Evolutionary conservation across 1,140 invertebrate species (phyloP), one percentile per base, ranked within the genome.

Genomic region (Tribolium madens): DNA sequence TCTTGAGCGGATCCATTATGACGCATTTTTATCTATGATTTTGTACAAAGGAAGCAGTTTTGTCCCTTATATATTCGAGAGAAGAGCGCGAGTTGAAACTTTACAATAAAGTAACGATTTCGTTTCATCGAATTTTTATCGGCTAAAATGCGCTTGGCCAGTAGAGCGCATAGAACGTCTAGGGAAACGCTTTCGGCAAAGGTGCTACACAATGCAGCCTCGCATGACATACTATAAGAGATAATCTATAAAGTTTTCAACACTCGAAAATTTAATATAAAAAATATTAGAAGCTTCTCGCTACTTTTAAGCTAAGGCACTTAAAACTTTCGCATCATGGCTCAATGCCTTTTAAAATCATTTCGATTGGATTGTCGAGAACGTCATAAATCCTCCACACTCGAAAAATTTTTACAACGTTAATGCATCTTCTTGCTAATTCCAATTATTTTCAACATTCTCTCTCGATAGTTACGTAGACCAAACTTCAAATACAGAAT

Each of bases 61-160:
- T 64, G 57, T 64, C 57, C 57, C 57, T 64, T 64, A 64, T 64
- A 64, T 42, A 64, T 64, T 64, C 57, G 31, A 64, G 57, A 64
- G 26, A n/a, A 64, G 57, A 64, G 57, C 57, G 42, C 42, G 46
- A 50, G 70, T 72, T 46, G 42, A 72, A 72, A 72, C 47, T 72
- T 72, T 72, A 72, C 70, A 72, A 72, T 72, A 72, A 72, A 64
- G 57, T 64, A 64, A 72, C 50, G 70, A 72, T 52, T 72, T 72
- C 70, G 46, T 72, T 72, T 72, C 70, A 72, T 72, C 70, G 70
- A 72, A 72, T 72, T 72, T 52, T 72, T 72, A 72, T 72, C 70
- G 70, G 70, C 31, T 72, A 72, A 52, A 72, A 72, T 72, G 70
- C 50, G 70, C 70, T 72, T 72, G 70, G 46, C 46, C 50, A 50